phyloP scores from a whole-genome alignment of 2,113 vertebrate genomes.

The Heptranchias perlo region DNA sequence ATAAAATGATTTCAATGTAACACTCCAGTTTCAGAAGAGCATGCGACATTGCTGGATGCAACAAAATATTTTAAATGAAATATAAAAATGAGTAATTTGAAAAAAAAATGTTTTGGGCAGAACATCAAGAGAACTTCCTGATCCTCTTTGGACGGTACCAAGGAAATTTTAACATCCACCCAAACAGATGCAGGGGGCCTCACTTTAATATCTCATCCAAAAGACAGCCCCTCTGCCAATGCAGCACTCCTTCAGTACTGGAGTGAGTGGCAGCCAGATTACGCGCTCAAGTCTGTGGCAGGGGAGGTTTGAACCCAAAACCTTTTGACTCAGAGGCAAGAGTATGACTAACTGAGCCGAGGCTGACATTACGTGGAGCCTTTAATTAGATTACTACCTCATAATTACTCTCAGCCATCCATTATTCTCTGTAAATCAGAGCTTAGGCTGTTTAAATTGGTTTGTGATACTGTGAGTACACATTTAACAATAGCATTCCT shows the following conservation, averaged over 20 bases:
- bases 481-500: background rate
- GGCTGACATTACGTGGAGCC: background rate
- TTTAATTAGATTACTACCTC: background rate
- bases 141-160: no score
- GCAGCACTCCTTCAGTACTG: background rate
- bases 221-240: no score
- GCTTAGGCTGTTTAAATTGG: background rate
- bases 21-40: no score
- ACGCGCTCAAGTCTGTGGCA: background rate
- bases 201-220: no score
- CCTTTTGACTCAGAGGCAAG: background rate
- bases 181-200: no score
- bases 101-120: no score
- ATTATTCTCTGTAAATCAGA: background rate
- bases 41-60: no score
- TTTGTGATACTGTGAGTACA: background rate
- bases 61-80: no score
- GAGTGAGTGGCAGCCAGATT: background rate
- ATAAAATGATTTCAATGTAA: no score
- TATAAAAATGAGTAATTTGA: no score
- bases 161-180: no score
- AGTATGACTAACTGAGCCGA: background rate
- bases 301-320: background rate
- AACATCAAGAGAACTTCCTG: no score
- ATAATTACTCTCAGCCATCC: background rate